Evolutionary conservation across 2,888 invertebrate species (phyloP), one percentile per base, ranked within the genome.

Genomic region (Toxonevra muliebris): DNA sequence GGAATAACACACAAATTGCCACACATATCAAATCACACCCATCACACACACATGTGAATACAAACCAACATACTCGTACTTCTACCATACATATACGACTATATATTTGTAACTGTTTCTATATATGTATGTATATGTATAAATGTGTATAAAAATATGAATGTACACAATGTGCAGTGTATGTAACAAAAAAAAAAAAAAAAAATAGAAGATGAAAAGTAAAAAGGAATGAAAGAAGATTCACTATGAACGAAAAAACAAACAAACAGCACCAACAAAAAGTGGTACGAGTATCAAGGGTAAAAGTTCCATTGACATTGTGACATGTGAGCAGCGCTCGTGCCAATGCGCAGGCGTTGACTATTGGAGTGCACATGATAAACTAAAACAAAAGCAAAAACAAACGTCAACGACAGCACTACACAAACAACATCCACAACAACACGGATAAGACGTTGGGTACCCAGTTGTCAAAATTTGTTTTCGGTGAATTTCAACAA

Each of bases 221-320:
- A 48, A 57, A 52, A 41, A 52, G 20, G n/a, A 40, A 50, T 30
- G 53, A 58, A 65, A 50, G 55, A 54, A 53, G 19, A 19, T 43
- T 13, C 48, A 41, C 12, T 40, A 13, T 52, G 43, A 52, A 7
- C 30, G 30, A 30, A 30, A 30, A 30, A 30, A 30, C 2, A 30
- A 30, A 30, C 30, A 30, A 30, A 30, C 30, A 30, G 7, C 30
- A 30, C 2, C 30, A 30, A 30, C n/a, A n/a, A 30, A 30, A 7
- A 2, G 7, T 30, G 30, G 30, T 30, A 30, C 30, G 30, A 30
- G 30, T 15, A 17, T 53, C 52, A 53, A 54, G 75, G 74, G 76
- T 77, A 75, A 74, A 74, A 76, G 74, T 76, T 77, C 74, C 78
- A 78, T 74, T 78, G 76, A 75, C 77, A 79, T 76, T 77, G 76